Evolutionary conservation across 2,888 invertebrate species (phyloP).

Genomic region (Synergus laeviventris): DNA sequence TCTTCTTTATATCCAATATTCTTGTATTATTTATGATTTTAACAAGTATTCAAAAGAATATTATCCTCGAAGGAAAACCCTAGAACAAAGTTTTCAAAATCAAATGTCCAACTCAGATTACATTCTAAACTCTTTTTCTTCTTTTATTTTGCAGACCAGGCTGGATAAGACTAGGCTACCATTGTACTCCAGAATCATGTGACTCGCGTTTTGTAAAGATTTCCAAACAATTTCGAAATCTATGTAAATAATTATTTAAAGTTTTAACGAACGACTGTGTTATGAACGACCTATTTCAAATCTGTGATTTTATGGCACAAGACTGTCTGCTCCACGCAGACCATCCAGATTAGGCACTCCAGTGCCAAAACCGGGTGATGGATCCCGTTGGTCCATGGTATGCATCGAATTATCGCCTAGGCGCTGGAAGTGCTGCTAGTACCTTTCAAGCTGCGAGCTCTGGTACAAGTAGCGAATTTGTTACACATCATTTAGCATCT

Average conservation of each 20-base stretch:
- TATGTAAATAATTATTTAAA: neutral
- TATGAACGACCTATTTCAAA: constrained; percentile 19
- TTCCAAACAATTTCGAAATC: neutral
- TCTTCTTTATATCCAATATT: no score
- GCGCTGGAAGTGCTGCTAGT: constrained; percentile 82
- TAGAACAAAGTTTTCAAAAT: neutral
- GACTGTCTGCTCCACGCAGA: constrained; percentile 18
- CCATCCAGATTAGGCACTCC: constrained; percentile 32
- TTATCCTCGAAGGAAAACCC: neutral
- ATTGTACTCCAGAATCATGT: neutral
- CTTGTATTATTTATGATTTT: no score
- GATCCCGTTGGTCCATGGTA: constrained; percentile 95
- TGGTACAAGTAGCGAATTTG: constrained; percentile 83
- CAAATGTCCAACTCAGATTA: neutral
- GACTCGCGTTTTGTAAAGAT: neutral
- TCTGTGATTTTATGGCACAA: constrained; percentile 1
- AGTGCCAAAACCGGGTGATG: constrained; percentile 77
- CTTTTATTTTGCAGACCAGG: constrained; percentile 3
- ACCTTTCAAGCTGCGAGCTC: constrained; percentile 82
- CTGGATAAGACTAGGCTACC: neutral
- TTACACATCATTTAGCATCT: constrained; percentile 75
- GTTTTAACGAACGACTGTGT: constrained; percentile 14
- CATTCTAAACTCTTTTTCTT: neutral
- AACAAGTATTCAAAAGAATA: neutral
- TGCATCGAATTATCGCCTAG: constrained; percentile 89